A percentile compares a stretch with the other conserved stretches of the same genome.
These are phyloP conservation scores for Teleogryllus occipitalis DNA, from an alignment of 1,140 invertebrate species.

Conservation along the genomic window DNA sequence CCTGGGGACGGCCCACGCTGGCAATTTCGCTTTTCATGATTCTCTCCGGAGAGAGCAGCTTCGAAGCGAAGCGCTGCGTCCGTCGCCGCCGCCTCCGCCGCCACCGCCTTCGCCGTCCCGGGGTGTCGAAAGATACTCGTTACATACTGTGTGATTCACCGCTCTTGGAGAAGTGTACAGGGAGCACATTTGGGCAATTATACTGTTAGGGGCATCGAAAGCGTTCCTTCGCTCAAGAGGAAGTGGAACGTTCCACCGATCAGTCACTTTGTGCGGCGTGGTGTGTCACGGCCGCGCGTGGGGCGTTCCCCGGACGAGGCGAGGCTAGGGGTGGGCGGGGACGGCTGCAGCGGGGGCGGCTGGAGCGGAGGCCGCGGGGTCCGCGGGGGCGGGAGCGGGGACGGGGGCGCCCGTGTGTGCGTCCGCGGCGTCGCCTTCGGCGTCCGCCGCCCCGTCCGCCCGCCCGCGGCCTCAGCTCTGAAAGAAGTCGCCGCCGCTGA, in stretches of 20 bases:
- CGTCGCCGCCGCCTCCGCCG: too few relatives aligned
- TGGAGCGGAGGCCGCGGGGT: not conserved
- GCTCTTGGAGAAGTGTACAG: not conserved
- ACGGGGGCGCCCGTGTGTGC: too few relatives aligned
- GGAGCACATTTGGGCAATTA: not conserved
- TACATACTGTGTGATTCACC: too few relatives aligned
- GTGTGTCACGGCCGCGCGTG: too few relatives aligned
- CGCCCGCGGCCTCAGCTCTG: slow-evolving; percentile 18
- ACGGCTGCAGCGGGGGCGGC: too few relatives aligned
- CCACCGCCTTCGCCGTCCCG: too few relatives aligned
- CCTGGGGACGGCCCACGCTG: not conserved
- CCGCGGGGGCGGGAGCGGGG: too few relatives aligned
- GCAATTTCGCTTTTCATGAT: not conserved
- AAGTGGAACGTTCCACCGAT: not conserved
- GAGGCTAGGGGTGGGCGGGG: not conserved
- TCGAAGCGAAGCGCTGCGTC: not conserved
- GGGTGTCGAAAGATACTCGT: too few relatives aligned
- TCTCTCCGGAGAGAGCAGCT: not conserved
- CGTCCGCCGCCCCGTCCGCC: too few relatives aligned
- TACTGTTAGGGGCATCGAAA: not conserved
- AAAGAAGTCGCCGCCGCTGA: slow-evolving; percentile 22
- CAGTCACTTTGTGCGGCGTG: not conserved
- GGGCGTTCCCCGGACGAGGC: too few relatives aligned
- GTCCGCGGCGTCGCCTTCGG: too few relatives aligned
- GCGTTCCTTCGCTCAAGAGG: not conserved